Evolutionary conservation across 2,113 vertebrate species (phyloP).

Genomic region (Phylloscopus trochilus): DNA sequence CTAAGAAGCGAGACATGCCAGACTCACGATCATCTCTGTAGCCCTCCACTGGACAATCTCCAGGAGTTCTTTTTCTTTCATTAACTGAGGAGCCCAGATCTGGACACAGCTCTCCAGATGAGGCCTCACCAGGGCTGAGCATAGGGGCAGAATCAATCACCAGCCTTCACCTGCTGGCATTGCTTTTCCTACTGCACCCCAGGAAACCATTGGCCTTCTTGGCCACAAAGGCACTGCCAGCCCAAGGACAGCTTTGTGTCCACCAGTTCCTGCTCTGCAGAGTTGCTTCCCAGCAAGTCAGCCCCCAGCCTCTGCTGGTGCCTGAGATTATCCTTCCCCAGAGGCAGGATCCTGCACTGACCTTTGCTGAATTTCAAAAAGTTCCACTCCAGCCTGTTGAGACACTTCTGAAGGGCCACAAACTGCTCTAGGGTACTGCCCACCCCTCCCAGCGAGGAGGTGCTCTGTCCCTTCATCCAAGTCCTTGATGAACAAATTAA

Average conservation of each 20-base stretch:
- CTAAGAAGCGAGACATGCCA: background rate
- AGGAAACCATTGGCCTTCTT: background rate
- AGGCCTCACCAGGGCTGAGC: background rate
- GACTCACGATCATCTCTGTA: background rate
- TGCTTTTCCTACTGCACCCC: background rate
- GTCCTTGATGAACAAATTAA: background rate
- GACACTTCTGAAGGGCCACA: background rate
- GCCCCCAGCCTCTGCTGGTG: background rate
- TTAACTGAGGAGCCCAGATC: background rate
- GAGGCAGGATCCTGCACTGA: background rate
- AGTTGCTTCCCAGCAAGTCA: background rate
- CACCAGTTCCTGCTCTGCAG: background rate
- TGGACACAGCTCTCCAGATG: background rate
- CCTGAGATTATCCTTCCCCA: background rate
- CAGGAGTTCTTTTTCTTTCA: background rate
- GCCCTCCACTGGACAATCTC: background rate
- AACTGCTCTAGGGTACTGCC: rapidly evolving
- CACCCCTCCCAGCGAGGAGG: rapidly evolving
- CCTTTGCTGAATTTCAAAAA: background rate
- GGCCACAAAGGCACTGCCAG: background rate
- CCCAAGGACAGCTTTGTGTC: background rate
- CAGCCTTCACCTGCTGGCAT: background rate
- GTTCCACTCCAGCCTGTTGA: background rate
- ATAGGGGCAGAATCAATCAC: background rate
- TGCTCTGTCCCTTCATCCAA: background rate